Conservation (phyloP, 2,113 vertebrate species). For the Urocitellus parryii region DNA sequence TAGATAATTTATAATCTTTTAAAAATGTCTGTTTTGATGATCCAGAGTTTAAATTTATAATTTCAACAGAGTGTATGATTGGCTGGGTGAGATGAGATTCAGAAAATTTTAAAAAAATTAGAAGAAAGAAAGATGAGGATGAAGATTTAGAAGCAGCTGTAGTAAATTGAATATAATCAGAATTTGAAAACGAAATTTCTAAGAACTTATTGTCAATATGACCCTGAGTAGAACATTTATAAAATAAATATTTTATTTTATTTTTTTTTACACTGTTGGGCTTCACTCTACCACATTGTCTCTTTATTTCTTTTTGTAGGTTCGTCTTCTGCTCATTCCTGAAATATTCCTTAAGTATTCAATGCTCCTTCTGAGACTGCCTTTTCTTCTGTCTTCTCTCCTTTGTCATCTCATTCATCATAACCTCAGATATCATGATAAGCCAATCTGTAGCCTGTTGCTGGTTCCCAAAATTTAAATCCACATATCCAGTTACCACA, state of each 20-base stretch:
- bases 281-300: neutral
- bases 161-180: neutral
- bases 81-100: neutral
- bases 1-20: neutral
- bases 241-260: constrained; percentile 27
- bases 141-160: neutral
- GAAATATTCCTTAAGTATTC: neutral
- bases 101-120: neutral
- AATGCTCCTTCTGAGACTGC: neutral
- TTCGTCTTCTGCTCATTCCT: neutral
- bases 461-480: neutral
- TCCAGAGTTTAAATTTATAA: neutral
- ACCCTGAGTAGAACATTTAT: neutral
- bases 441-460: neutral
- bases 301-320: neutral
- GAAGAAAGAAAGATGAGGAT: neutral
- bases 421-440: neutral
- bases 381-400: neutral
- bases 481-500: neutral
- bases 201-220: neutral
- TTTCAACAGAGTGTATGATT: neutral
- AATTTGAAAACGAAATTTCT: neutral
- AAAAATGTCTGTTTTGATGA: neutral
- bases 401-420: neutral
- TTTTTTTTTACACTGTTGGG: neutral